Base-by-base conservation (phyloP, 2,888 invertebrate species). In the Mystacides longicornis region DNA sequence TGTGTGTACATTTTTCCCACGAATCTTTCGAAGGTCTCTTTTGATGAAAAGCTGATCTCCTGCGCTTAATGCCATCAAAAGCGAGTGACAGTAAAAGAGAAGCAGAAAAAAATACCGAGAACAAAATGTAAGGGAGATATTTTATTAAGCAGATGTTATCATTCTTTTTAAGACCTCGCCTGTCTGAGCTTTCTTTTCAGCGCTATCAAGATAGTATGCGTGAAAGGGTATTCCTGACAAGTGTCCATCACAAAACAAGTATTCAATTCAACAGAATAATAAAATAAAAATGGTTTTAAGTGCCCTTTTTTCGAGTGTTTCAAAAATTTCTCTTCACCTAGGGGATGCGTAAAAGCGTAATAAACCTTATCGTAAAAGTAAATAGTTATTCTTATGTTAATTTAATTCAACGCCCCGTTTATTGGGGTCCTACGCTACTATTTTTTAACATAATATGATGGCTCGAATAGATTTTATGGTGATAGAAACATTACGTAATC, bases 71-170 rank as follows among this genome's bases (percentile, higher is more conserved):
- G 37, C 16, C 14, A n/a, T 37, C 37, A 37, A 37, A n/a, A 37
- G 37, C 37, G 16, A 37, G 37, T 37, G 37, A 37, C 37, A 37
- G 4, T 37, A 16, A 37, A n/a, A 37, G 7, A 46, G 22, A 19
- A 11, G 19, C n/a, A 43, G 43, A 43, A 43, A 46, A 46, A 21
- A 46, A 20, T 14, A 46, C 37, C 16, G 46, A 19, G 22, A 18
- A 20, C 20, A 9, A 46, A 21, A 46, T 46, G 46, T 31, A 46
- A 16, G 46, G 22, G 46, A 46, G 22, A 46, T 46, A 46, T 21
- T 46, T 46, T 46, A 21, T 46, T 46, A 19, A 21, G 14, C 46
- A 46, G 37, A 37, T 37, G 37, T 37, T 37, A 37, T 37, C 37
- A 16, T 37, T 7, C 37, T 37, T 37, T 27, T 37, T 37, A 37